A percentile compares a stretch with the other conserved stretches of the same genome.
Evolutionary conservation across 1,140 invertebrate genomes (phyloP).

Genomic region (Caenorhabditis tropicalis): DNA sequence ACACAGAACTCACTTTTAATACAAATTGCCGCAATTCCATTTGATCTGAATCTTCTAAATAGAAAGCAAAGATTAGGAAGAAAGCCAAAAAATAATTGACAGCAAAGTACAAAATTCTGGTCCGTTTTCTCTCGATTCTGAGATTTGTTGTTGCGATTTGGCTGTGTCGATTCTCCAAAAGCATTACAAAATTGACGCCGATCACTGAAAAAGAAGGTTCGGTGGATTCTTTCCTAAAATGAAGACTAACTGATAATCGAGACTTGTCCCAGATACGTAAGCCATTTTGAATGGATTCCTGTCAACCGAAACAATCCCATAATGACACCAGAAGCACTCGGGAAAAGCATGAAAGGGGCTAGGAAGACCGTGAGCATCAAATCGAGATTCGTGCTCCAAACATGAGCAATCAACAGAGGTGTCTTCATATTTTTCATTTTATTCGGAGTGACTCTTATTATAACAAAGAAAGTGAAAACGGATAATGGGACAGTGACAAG

Average conservation of each 20-base stretch:
- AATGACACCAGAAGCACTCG: background rate
- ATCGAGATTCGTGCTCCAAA: constrained; percentile 5
- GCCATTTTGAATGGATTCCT: background rate
- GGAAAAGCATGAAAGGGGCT: background rate
- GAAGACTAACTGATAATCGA: background rate
- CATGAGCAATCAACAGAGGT: background rate
- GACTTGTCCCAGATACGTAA: background rate
- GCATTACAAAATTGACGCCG: background rate
- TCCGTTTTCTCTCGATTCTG: background rate
- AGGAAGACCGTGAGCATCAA: background rate
- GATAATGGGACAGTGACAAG: background rate
- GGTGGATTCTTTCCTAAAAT: background rate
- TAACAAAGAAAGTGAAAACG: background rate
- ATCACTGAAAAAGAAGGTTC: background rate
- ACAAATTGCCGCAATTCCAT: background rate
- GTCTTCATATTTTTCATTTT: constrained; percentile 15
- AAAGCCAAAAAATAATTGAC: background rate
- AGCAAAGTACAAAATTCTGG: background rate
- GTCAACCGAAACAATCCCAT: background rate
- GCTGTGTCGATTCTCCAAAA: background rate
- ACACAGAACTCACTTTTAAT: background rate
- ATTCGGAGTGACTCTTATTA: background rate
- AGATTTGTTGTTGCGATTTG: background rate
- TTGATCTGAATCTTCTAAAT: background rate
- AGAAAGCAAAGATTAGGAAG: background rate